Percentiles rank a stretch among this genome's conserved stretches.
Evolutionary conservation across 2,888 invertebrate species (phyloP).

Genomic region (Isotomurus palustris): DNA sequence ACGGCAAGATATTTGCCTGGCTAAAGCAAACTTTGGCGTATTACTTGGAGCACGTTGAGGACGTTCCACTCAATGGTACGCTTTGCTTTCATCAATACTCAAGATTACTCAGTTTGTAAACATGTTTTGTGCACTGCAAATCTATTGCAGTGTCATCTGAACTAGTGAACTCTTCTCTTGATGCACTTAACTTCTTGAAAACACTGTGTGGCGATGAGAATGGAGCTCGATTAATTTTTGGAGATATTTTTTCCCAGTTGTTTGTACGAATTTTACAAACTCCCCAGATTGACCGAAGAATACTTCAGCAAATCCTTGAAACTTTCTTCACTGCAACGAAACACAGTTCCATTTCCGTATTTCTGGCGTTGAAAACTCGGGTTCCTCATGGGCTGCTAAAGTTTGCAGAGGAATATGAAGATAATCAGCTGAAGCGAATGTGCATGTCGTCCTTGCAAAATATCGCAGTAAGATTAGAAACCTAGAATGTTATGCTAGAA

Average conservation of each 20-base stretch:
- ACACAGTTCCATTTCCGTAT: conserved; percentile 20
- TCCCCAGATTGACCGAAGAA: conserved; percentile 12
- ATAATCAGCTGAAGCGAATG: conserved; percentile 11
- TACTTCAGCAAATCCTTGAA: conserved; percentile 22
- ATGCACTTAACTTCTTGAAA: conserved; percentile 18
- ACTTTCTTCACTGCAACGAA: conserved; percentile 21
- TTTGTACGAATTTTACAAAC: conserved; percentile 18
- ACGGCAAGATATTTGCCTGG: conserved; percentile 27
- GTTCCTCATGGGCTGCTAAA: conserved; percentile 24
- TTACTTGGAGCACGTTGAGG: not conserved
- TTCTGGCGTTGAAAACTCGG: conserved; percentile 26
- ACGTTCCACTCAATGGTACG: not conserved
- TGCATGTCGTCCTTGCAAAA: conserved; percentile 15
- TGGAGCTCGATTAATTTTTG: conserved; percentile 22
- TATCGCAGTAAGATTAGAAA: conserved; percentile 16
- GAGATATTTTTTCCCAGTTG: conserved; percentile 27
- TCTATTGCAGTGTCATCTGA: conserved; percentile 15
- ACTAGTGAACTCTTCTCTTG: conserved; percentile 18
- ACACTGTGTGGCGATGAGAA: conserved; percentile 14
- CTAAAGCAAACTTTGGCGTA: conserved; percentile 17
- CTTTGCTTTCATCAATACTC: not conserved
- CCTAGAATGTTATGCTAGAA: not conserved
- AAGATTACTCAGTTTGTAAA: too few relatives aligned
- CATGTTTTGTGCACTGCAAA: too few relatives aligned
- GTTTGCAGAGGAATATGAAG: conserved; percentile 17